Evolutionary conservation across 64 coral and sea anemone species (phyloP).

Genomic region (Dendrophyllia cribrosa): DNA sequence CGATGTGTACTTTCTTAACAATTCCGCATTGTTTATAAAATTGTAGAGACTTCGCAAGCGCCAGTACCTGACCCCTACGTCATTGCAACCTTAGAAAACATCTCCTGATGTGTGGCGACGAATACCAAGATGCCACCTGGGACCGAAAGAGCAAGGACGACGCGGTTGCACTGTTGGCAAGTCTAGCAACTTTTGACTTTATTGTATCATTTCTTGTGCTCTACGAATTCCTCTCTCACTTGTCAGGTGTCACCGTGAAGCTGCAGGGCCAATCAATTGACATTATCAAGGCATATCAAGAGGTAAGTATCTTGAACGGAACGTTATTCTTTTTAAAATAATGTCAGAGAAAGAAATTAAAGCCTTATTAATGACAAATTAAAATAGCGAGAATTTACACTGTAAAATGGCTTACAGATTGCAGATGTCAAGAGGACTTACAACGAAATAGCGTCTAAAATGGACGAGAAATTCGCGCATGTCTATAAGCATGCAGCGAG

Average conservation of each 20-base stretch:
- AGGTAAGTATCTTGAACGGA: no score
- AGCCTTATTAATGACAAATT: neutral
- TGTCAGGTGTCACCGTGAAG: slow-evolving; percentile 68
- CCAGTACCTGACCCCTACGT: no score
- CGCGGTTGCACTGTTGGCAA: slow-evolving; percentile 69
- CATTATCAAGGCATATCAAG: slow-evolving; percentile 63
- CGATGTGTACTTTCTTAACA: slow-evolving; percentile 20
- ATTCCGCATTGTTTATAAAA: slow-evolving; percentile 50
- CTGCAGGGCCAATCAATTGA: slow-evolving; percentile 63
- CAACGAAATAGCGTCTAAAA: slow-evolving; percentile 54
- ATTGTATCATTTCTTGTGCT: slow-evolving; percentile 73
- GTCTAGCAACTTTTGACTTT: slow-evolving; percentile 73
- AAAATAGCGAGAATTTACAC: slow-evolving; percentile 28
- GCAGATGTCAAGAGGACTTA: slow-evolving; percentile 62
- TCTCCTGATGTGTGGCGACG: no score
- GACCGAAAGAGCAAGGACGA: slow-evolving; percentile 82
- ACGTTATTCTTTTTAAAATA: slow-evolving; percentile 20
- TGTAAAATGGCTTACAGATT: slow-evolving; percentile 57
- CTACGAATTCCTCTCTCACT: slow-evolving; percentile 73
- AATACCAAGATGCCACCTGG: slow-evolving; percentile 54
- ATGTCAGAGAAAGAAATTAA: neutral
- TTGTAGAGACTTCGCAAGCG: slow-evolving; percentile 43
- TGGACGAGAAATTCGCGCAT: no score
- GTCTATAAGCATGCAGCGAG: no score
- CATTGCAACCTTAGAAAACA: no score